Percentiles rank a stretch among this genome's conserved stretches.
phyloP scores from a whole-genome alignment of 1,140 invertebrate species.

The Saccostrea glomerata region DNA sequence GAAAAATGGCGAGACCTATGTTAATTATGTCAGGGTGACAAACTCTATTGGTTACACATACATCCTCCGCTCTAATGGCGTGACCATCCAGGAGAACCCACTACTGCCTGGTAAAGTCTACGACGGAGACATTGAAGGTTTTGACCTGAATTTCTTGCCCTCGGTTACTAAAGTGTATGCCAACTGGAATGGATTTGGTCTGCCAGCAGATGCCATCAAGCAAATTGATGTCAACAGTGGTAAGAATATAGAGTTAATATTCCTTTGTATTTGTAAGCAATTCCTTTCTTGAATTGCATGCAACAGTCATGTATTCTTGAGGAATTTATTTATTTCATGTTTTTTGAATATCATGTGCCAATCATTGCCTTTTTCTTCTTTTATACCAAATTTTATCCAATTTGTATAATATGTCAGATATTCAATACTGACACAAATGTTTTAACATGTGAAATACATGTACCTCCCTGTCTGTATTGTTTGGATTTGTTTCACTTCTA shows the following conservation, averaged over 20 bases:
- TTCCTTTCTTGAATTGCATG: too few relatives aligned
- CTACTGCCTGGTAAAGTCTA: constrained; percentile 68
- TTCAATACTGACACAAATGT: too few relatives aligned
- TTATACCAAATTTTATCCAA: too few relatives aligned
- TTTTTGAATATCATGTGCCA: too few relatives aligned
- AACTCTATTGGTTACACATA: constrained; percentile 48
- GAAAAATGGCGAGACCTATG: constrained; percentile 64
- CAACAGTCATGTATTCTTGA: too few relatives aligned
- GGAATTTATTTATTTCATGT: too few relatives aligned
- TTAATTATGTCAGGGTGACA: constrained; percentile 64
- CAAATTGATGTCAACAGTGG: constrained; percentile 50
- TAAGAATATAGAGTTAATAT: background rate
- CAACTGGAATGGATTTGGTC: constrained; percentile 72
- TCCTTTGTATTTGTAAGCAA: too few relatives aligned
- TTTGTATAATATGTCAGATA: background rate
- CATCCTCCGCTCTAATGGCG: constrained; percentile 65
- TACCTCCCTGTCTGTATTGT: too few relatives aligned
- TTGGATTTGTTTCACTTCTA: background rate
- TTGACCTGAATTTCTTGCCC: constrained; percentile 61
- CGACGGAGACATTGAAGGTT: constrained; percentile 64
- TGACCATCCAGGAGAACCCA: constrained; percentile 65
- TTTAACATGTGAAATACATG: background rate
- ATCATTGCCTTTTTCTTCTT: too few relatives aligned
- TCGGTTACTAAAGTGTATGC: constrained; percentile 55
- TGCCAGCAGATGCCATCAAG: constrained; percentile 40